Evolutionary conservation across 2,797 vertebrate species (phyloP), one percentile per base, ranked within the genome.

Genomic region (Micromesistius poutassou): DNA sequence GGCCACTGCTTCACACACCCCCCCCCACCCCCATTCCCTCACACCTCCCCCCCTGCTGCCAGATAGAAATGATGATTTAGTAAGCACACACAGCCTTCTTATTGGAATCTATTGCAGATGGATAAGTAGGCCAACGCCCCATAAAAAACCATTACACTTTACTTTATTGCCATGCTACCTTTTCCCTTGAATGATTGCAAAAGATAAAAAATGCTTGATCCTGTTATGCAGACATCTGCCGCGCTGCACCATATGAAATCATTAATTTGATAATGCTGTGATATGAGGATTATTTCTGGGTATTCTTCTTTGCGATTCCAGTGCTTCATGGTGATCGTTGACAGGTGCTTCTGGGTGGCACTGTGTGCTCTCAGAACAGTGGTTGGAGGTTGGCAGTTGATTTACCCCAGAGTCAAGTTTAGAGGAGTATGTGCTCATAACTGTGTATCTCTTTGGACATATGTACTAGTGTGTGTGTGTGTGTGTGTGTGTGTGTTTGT

Each of bases 31-130:
- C 74, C 4, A 50, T 12, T 14, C 46, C 19, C 46, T 14, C 46
- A 50, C 46, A 50, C 62, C 74, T 36, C 74, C 25, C 42, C 50
- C 5, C 16, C 30, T 71, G 73, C 25, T 77, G 80, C 76, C 74
- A 83, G 76, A 85, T 88, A 50, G 78, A 85, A 85, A 88, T 82
- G 76, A 85, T 81, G 79, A 85, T 84, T 84, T 85, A 76, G 77
- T 38, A 46, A 78, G 77, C 68, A 77, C 72, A 78, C 5, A 68
- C 71, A 38, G 55, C 77, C 77, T 55, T 78, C 79, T 76, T 40
- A 76, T 79, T 80, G 77, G 74, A 84, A 81, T 81, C 50, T 38
- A 72, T 82, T 77, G 55, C 25, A 40, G 70, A 72, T 62, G 76
- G 30, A 77, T 33, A 72, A 75, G 30, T 66, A 46, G 74, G 55